phyloP scores from a whole-genome alignment of 23 tunicate species.

The Corella eumyota region DNA sequence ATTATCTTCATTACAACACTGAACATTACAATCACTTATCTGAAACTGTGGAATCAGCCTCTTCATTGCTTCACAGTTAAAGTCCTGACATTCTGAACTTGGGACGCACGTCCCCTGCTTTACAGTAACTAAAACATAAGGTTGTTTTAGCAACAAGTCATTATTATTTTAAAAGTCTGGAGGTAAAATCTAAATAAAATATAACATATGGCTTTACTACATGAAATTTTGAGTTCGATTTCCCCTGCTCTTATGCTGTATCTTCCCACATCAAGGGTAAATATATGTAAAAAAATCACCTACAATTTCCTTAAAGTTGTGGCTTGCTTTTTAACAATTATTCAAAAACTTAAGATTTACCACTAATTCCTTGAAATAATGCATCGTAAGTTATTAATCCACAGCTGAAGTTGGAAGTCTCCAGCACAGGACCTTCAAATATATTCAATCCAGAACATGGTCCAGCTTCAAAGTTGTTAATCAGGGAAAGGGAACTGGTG shows the following conservation, averaged over 20 bases:
- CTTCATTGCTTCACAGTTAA: conserved; percentile 10
- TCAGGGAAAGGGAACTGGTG: conserved; percentile 12
- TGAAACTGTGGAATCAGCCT: neutral
- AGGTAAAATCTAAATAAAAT: too few species aligned
- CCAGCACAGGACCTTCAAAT: too few species aligned
- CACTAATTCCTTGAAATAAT: neutral
- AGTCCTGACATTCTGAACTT: conserved; percentile 9
- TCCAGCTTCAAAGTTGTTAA: conserved; percentile 5
- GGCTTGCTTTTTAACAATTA: too few species aligned
- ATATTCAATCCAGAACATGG: conserved; percentile 8
- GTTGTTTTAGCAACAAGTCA: too few species aligned
- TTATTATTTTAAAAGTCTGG: too few species aligned
- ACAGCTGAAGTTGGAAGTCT: conserved; percentile 1
- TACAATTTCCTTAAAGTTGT: too few species aligned
- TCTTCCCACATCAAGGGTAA: too few species aligned
- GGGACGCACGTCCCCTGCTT: conserved; percentile 46
- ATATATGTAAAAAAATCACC: too few species aligned
- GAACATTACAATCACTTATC: conserved; percentile 3
- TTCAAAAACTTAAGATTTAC: neutral
- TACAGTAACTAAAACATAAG: conserved; percentile 23
- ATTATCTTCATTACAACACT: conserved; percentile 13
- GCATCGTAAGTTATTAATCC: conserved; percentile 7
- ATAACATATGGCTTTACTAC: too few species aligned
- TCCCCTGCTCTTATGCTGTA: too few species aligned
- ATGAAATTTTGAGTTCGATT: too few species aligned